Base-by-base conservation (phyloP, 2,888 invertebrate genomes). In the Uloborus plumipes region DNA sequence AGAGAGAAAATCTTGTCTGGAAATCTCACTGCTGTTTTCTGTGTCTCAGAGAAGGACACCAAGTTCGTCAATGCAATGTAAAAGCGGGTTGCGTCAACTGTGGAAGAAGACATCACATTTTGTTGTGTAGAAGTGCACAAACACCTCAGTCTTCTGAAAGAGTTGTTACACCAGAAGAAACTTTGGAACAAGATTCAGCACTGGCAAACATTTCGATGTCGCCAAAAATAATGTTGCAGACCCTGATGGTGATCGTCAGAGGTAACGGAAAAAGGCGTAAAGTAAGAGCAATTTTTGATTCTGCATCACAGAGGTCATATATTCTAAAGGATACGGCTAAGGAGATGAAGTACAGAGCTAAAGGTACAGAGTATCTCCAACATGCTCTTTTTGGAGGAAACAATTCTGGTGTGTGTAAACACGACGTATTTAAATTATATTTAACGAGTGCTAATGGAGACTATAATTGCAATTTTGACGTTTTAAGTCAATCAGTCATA, bases 171-270 rank as follows among this genome's bases (percentile, higher is more conserved):
- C 20, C 16, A 3, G 7, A 11, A 47, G 70, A 58, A 59, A 11
- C 58, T 13, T 0, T 49, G 47, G 39, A 58, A 47, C 58, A 59
- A 14, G 47, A 58, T 39, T 55, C 55, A 31, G 39, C 47, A 20
- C 31, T 20, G 58, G 70, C 22, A 20, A 59, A 70, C 59, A 58
- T 31, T 15, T 61, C 59, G 47, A 58, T 47, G 58, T 70, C 39
- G 39, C 39, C 47, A 47, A 58, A 20, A 47, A 18, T 58, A 39
- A 39, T 39, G 31, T 18, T 58, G 7, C 20, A 59, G 20, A 39
- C 64, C 31, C 20, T 58, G 58, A 58, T 20, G 1, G 59, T 70
- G 14, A 1, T 59, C 18, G 70, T 70, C 20, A 39, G 59, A 26
- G 15, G 58, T 18, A 58, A 18, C 18, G n/a, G n/a, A n/a, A 26